Evolutionary conservation across 2,797 vertebrate species (phyloP), one percentile per base, ranked within the genome.

Genomic region (Hoplostethus atlanticus): DNA sequence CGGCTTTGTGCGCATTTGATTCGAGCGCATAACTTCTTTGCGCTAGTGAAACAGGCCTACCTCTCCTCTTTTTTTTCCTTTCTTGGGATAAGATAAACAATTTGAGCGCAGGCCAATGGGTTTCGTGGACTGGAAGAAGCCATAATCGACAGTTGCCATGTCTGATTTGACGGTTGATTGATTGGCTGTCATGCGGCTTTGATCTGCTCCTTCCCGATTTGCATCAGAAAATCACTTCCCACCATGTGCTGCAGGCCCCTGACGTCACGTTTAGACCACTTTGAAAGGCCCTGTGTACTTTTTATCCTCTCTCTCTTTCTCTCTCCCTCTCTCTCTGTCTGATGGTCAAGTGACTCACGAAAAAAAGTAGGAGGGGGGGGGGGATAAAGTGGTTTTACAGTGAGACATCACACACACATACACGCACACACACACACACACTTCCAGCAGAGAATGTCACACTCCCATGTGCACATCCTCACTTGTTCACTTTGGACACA

Each of bases 141-240:
- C 93, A 93, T 94, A 94, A 95, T 97, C 96, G 96, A 95, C 94
- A 94, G 86, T 95, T 96, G 96, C 96, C 96, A 97, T 95, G 96
- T 96, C 96, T 94, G 95, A 96, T 97, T 97, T 97, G 96, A 97
- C 96, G 96, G 93, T 94, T 98, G 97, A 98, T 97, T 96, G 97
- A 98, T 97, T 92, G 95, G 93, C 95, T 92, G 95, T 97, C 96
- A 96, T 94, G 94, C 92, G 90, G 84, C 93, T 94, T 93, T 94
- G 92, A 93, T 93, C 90, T 83, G 89, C 91, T 94, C 92, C 86
- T 89, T 96, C 95, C 95, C 94, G 94, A 96, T 97, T 96, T 97
- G 95, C 96, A 96, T 97, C 96, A 96, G 96, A 96, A 97, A 97
- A 97, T 97, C 96, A 97, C 95, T 96, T 94, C 94, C 95, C 89